Conservation (phyloP, 2,888 invertebrate genomes). For the Endotricha flammealis region DNA sequence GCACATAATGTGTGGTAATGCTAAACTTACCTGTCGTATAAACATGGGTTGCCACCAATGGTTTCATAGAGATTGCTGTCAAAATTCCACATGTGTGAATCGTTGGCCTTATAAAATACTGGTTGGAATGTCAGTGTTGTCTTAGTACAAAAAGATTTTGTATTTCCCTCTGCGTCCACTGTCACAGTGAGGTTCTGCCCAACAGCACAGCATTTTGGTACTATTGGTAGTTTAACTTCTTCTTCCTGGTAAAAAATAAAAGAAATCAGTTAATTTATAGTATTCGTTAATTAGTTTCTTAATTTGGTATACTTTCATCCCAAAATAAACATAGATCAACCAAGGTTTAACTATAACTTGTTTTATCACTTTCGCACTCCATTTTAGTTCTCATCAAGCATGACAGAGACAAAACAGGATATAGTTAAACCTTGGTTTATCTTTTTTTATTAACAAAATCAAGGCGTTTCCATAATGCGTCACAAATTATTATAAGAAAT, state of each 20-base stretch:
- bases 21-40: slow-evolving; percentile 65
- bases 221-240: slow-evolving; percentile 60
- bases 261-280: too few species aligned
- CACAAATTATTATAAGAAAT: too few species aligned
- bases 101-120: slow-evolving; percentile 70
- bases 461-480: too few species aligned
- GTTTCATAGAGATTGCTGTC: slow-evolving; percentile 71
- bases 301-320: too few species aligned
- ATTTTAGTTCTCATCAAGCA: too few species aligned
- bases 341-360: too few species aligned
- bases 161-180: slow-evolving; percentile 38
- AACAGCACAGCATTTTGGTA: slow-evolving; percentile 74
- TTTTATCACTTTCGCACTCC: too few species aligned
- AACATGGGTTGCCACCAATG: slow-evolving; percentile 77
- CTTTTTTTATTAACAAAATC: too few species aligned
- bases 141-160: slow-evolving; percentile 48
- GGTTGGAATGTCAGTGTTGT: slow-evolving; percentile 69
- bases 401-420: too few species aligned
- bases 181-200: slow-evolving; percentile 62
- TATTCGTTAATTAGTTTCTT: too few species aligned
- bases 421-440: too few species aligned
- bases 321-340: too few species aligned
- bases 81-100: slow-evolving; percentile 64
- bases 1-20: neutral
- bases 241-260: slow-evolving; percentile 39